These are phyloP conservation scores for Dolichotis patagonum DNA, from an alignment of 2,113 vertebrate species.

Conservation along the genomic window DNA sequence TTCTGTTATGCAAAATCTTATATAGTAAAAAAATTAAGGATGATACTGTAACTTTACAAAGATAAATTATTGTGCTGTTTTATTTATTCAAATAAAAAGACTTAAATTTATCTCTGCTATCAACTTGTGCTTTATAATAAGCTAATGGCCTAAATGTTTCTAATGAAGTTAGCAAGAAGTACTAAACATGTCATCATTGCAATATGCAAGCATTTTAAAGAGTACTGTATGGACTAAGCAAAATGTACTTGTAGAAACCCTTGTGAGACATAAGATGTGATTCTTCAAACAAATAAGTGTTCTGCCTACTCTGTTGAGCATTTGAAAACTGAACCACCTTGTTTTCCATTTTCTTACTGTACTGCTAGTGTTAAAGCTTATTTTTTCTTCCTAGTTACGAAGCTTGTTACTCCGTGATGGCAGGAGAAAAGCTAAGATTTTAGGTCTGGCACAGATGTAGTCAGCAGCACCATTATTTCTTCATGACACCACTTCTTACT, in stretches of 20 bases:
- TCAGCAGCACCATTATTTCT: not conserved
- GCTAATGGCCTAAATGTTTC: not conserved
- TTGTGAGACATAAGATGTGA: constrained; percentile 27
- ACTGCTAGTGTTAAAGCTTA: not conserved
- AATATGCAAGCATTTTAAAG: constrained; percentile 26
- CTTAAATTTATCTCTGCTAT: not conserved
- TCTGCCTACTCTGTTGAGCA: not conserved
- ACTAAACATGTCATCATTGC: not conserved
- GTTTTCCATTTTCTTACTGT: constrained; percentile 26
- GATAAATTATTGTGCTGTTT: constrained; percentile 49
- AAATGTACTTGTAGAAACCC: not conserved
- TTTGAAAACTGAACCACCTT: not conserved
- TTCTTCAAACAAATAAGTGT: not conserved
- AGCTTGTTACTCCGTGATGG: not conserved
- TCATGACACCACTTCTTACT: not conserved
- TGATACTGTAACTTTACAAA: not conserved
- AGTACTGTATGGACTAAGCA: not conserved
- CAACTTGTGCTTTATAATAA: not conserved
- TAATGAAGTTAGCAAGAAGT: not conserved
- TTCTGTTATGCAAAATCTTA: constrained; percentile 29
- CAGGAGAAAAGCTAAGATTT: not conserved
- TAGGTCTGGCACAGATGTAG: not conserved
- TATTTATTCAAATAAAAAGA: constrained; percentile 42
- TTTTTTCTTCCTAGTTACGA: not conserved
- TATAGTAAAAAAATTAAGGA: constrained; percentile 23